A percentile compares a stretch with the other conserved stretches of the same genome.
Conservation (phyloP, 2,888 invertebrate species). For the Orchesella flavescens region DNA sequence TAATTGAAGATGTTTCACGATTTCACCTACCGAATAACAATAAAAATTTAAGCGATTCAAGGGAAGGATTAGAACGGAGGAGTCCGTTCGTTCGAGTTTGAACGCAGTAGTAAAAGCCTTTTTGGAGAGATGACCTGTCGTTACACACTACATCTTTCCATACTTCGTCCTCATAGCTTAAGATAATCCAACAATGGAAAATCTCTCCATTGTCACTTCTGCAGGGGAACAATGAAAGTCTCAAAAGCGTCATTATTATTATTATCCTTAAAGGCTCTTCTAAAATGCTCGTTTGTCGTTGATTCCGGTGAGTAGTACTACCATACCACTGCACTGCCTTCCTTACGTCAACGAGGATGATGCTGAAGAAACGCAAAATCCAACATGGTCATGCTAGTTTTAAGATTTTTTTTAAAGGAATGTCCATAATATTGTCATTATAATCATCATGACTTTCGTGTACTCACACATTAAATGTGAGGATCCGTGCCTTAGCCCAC, state of each 20-base stretch:
- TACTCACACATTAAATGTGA: conserved; percentile 51
- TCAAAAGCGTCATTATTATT: background rate
- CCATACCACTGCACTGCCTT: too few relatives aligned
- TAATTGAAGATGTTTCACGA: background rate
- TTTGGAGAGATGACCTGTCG: conserved; percentile 19
- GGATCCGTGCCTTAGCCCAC: background rate
- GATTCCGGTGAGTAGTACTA: too few relatives aligned
- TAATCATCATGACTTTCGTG: conserved; percentile 56
- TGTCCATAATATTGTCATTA: conserved; percentile 55
- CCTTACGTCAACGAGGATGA: background rate
- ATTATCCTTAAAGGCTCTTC: background rate
- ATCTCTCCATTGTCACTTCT: conserved; percentile 36
- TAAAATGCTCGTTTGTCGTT: background rate
- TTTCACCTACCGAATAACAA: conserved; percentile 22
- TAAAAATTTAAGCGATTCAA: conserved; percentile 27
- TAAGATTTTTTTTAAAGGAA: background rate
- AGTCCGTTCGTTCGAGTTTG: background rate
- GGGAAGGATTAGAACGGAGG: conserved; percentile 18
- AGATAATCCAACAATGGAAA: conserved; percentile 46
- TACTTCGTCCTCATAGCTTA: background rate
- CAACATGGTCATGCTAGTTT: background rate
- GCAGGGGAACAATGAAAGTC: conserved; percentile 11
- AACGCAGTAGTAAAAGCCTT: conserved; percentile 10
- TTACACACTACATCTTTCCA: conserved; percentile 10
- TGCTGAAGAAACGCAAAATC: conserved; percentile 33